Evolutionary conservation across 2,888 invertebrate species (phyloP).

Genomic region (Sericinus montela): DNA sequence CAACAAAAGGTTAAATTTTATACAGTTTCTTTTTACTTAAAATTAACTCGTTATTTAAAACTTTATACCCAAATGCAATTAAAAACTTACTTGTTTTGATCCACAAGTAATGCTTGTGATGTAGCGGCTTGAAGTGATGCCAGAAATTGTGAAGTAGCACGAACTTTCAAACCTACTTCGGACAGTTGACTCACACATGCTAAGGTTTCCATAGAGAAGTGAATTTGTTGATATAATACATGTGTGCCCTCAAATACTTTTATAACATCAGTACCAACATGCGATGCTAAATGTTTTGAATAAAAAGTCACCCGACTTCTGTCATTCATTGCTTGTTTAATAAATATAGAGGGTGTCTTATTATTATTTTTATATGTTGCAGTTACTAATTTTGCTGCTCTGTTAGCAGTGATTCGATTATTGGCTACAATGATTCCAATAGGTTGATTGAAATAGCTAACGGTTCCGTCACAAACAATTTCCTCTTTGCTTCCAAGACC

Average conservation of each 20-base stretch:
- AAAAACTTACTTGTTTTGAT: conserved; percentile 75
- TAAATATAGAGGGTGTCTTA: conserved; percentile 37
- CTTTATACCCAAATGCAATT: neutral
- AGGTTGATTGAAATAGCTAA: conserved; percentile 48
- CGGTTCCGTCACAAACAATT: conserved; percentile 44
- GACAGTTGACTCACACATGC: conserved; percentile 80
- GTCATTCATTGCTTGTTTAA: conserved; percentile 35
- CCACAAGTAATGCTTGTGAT: conserved; percentile 72
- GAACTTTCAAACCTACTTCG: conserved; percentile 84
- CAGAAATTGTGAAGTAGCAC: conserved; percentile 79
- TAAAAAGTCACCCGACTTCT: conserved; percentile 28
- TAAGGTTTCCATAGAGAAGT: conserved; percentile 85
- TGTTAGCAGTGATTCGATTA: conserved; percentile 67
- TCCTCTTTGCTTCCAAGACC: conserved; percentile 46
- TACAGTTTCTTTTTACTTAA: too few species aligned
- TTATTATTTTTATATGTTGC: conserved; percentile 67
- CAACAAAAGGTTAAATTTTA: too few species aligned
- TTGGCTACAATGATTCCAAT: conserved; percentile 78
- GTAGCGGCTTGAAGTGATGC: conserved; percentile 76
- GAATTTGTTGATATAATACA: conserved; percentile 81
- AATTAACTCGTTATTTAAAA: neutral
- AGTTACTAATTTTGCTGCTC: conserved; percentile 76
- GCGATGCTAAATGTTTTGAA: conserved; percentile 30
- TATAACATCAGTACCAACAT: conserved; percentile 49
- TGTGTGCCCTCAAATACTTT: conserved; percentile 70